Evolutionary conservation across 2,797 vertebrate genomes (phyloP), one percentile per base, ranked within the genome.

Genomic region (Premnoplex brunnescens): DNA sequence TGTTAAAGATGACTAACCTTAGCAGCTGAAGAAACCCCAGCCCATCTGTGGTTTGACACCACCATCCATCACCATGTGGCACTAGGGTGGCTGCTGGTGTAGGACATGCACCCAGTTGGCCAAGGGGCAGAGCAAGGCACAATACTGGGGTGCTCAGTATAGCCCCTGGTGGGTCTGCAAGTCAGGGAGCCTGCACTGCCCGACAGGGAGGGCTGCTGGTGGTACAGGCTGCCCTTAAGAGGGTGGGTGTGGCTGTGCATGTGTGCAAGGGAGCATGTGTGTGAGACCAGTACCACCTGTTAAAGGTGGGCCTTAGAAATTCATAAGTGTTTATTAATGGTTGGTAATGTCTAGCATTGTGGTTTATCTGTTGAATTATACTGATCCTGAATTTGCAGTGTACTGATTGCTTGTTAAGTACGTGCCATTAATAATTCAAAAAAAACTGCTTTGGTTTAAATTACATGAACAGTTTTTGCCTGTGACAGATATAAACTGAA

Each of bases 71-170:
- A 1, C 5, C 19, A 7, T 43, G 24, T 11, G 39, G 22, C 68
- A 54, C 4, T 4, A 51, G 36, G 14, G 10, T 1, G 7, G 23
- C 27, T 67, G 13, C n/a, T 0, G 4, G 34, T 16, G 6, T 2
- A 5, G 19, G 32, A 22, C 10, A 18, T 0, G 2, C 2, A 12
- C 14, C 1, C 0, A 0, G 2, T 5, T 46, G 46, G 13, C 27
- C 15, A n/a, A 63, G 3, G 10, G 5, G 9, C 15, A 52, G 14
- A 0, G 5, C n/a, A 39, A 26, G 22, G 8, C 12, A 7, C 0
- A 3, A 22, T 41, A 9, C 16, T 76, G 36, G 10, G 8, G 14
- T 52, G 2, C 28, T 44, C 34, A 22, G 2, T 27, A 49, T 5
- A 27, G 32, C 3, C 36, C 6, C 26, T 52, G 10, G 18, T 4